Conservation (phyloP, 2,113 vertebrate genomes). For the Marmota monax region DNA sequence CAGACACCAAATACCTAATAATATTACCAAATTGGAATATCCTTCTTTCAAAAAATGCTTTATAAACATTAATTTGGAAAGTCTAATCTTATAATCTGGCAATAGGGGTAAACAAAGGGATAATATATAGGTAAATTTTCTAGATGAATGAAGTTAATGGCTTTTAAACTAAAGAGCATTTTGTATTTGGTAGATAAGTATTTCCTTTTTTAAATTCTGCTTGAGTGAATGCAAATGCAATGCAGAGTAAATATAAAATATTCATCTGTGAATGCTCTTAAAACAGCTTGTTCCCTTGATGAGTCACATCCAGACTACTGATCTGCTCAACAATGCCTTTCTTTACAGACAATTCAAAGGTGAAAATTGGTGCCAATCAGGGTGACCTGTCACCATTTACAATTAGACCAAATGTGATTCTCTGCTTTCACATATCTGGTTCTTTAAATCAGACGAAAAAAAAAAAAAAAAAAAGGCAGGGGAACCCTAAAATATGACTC, state of each 20-base stretch:
- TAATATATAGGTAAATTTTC: not conserved
- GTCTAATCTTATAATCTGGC: not conserved
- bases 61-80: not conserved
- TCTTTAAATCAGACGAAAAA: not conserved
- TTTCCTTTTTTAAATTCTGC: constrained; percentile 4
- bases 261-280: not conserved
- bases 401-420: not conserved
- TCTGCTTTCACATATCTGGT: not conserved
- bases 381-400: not conserved
- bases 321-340: not conserved
- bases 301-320: not conserved
- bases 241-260: not conserved
- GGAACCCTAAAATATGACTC: not conserved
- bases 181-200: not conserved
- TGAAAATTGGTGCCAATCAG: not conserved
- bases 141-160: constrained; percentile 32
- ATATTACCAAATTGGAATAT: not conserved
- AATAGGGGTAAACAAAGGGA: not conserved
- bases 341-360: not conserved
- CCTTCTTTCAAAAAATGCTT: not conserved
- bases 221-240: not conserved
- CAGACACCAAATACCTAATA: not conserved
- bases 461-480: not conserved
- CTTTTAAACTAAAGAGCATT: not conserved
- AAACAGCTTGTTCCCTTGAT: not conserved